A percentile compares a stretch with the other conserved stretches of the same genome.
phyloP scores from a whole-genome alignment of 2,113 vertebrate species.

The Acrocephalus kingi region DNA sequence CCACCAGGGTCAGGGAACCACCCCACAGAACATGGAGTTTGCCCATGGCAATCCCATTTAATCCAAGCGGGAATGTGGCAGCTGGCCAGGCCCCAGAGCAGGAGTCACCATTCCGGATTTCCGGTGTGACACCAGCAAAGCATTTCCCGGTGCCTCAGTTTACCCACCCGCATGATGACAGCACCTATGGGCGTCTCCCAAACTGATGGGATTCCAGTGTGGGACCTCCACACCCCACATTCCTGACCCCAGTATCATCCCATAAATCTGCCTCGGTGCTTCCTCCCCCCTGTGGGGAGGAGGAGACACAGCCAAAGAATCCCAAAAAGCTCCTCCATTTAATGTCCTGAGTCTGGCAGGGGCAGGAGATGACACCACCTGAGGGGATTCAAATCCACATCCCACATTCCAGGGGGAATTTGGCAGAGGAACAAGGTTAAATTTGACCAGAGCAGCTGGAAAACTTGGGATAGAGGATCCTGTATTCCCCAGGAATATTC shows the following conservation, averaged over 20 bases:
- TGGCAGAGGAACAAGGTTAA: not conserved
- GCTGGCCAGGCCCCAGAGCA: not conserved
- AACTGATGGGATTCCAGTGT: rapidly evolving
- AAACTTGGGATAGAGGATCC: rapidly evolving
- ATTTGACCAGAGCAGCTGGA: not conserved
- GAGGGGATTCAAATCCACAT: not conserved
- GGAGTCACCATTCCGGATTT: rapidly evolving
- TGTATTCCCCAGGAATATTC: not conserved
- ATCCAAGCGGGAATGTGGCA: rapidly evolving
- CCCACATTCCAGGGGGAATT: not conserved
- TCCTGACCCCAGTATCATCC: not conserved
- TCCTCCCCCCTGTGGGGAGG: not conserved
- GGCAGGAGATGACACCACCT: rapidly evolving
- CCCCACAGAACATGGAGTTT: rapidly evolving
- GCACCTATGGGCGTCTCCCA: not conserved
- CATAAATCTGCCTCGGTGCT: rapidly evolving
- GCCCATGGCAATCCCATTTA: rapidly evolving
- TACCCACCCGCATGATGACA: not conserved
- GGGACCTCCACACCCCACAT: not conserved
- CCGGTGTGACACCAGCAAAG: rapidly evolving
- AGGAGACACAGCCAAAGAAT: not conserved
- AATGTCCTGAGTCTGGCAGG: rapidly evolving
- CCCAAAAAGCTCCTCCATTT: not conserved
- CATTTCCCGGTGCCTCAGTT: not conserved
- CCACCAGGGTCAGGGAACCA: not conserved